Evolutionary conservation across 1,140 invertebrate species (phyloP).

Genomic region (Rhysida immarginata): DNA sequence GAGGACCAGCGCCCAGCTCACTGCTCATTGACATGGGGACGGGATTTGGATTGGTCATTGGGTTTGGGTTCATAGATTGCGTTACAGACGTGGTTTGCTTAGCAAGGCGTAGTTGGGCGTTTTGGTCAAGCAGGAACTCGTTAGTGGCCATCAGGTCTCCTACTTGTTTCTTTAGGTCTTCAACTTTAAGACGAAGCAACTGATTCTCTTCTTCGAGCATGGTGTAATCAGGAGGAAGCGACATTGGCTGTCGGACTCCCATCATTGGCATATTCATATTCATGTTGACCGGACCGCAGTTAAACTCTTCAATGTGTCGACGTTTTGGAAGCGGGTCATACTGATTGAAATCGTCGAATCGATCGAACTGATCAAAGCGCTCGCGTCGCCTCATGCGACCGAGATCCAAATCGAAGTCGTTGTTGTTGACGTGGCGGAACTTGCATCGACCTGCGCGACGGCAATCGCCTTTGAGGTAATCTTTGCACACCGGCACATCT

Average conservation of each 20-base stretch:
- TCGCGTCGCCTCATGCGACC: neutral
- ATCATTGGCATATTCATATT: neutral
- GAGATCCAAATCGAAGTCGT: constrained; percentile 19
- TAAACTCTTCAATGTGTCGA: constrained; percentile 10
- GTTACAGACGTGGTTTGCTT: constrained; percentile 34
- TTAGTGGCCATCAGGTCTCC: constrained; percentile 59
- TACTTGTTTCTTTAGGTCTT: constrained; percentile 48
- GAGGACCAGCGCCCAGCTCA: constrained; percentile 9
- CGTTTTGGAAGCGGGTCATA: constrained; percentile 21
- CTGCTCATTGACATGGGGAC: constrained; percentile 22
- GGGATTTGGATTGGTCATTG: constrained; percentile 5
- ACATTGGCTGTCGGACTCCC: neutral
- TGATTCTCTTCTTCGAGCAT: constrained; percentile 55
- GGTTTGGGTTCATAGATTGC: constrained; percentile 12
- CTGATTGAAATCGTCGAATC: constrained; percentile 14
- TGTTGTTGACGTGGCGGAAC: constrained; percentile 35
- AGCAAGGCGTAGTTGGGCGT: constrained; percentile 52
- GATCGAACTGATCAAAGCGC: constrained; percentile 11
- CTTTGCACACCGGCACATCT: constrained; percentile 52
- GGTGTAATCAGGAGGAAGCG: constrained; percentile 4
- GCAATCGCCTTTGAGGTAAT: constrained; percentile 58
- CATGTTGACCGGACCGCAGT: neutral
- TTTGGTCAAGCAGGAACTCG: constrained; percentile 64
- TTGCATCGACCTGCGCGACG: constrained; percentile 36
- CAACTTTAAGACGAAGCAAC: constrained; percentile 50